Base-by-base conservation (phyloP, 2,113 vertebrate genomes). In the Ibidorhyncha struthersii region DNA sequence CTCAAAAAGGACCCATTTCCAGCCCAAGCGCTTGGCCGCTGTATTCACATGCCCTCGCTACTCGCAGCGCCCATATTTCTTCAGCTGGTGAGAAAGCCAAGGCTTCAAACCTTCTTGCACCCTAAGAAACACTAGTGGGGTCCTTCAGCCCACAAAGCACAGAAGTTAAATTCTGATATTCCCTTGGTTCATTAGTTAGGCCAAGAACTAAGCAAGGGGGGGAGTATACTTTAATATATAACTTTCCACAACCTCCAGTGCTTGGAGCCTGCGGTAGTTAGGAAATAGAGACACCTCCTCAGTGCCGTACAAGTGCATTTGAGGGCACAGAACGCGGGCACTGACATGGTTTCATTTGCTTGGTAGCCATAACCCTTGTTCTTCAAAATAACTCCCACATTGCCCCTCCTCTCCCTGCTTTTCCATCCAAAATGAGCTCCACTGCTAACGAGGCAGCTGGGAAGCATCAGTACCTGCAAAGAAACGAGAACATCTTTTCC, bases 1-100 rank as follows among this genome's bases (percentile, higher is more conserved):
- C 62, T 34, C 26, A 26, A 41, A 43, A 41, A 62, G 8, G 49
- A 56, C 10, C 27, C 23, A 22, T 29, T 32, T 38, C 22, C 22
- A 69, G 36, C 4, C 47, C 62, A 14, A 20, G 55, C 2, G 6
- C 45, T 47, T 10, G 5, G 38, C 38, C 3, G 1, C 18, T 8
- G 2, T 14, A 34, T 43, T 25, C n/a, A 2, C 0, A 0, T 17
- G 17, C 25, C n/a, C 27, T 25, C 22, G 0, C 25, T 18, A 9
- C 67, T 40, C 61, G 16, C 14, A 41, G 15, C 63, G 45, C 12
- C 27, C 5, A 5, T 45, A 6, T 45, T 77, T 63, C 56, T 70
- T 70, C 23, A 45, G 14, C 36, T 22, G 10, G 14, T 14, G 13
- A 16, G 36, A 32, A 69, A 59, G 29, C 8, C 70, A 76, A 41